Evolutionary conservation across 2,113 vertebrate species (phyloP).

Genomic region (Benitochromis conjunctus): DNA sequence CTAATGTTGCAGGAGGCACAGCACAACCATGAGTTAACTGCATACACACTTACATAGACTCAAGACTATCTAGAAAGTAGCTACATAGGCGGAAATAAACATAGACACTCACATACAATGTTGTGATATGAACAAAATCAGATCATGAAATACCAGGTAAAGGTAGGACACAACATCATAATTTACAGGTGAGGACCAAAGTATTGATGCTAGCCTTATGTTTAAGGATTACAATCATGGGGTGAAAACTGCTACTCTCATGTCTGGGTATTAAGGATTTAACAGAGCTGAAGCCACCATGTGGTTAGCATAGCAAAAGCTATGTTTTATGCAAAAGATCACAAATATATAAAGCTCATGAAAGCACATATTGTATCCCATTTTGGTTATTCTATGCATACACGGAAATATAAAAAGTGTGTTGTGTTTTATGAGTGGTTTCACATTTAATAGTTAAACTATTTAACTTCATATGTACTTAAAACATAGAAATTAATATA

Average conservation of each 20-base stretch:
- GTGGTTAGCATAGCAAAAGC: neutral
- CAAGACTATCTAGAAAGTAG: constrained; percentile 4
- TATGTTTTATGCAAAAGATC: neutral
- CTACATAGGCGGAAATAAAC: neutral
- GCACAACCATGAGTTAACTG: neutral
- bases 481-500: neutral
- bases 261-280: neutral
- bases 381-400: no score
- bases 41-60: neutral
- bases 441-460: no score
- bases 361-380: neutral
- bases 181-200: neutral
- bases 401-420: no score
- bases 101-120: neutral
- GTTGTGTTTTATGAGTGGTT: no score
- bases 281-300: neutral
- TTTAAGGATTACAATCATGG: neutral
- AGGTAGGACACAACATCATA: neutral
- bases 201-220: neutral
- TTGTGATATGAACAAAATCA: neutral
- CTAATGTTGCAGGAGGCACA: neutral
- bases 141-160: neutral
- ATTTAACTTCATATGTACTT: neutral
- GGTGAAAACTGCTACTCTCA: neutral
- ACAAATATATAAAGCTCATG: neutral